Evolutionary conservation across 2,888 invertebrate genomes (phyloP).

Genomic region (Metallyticus violacea): DNA sequence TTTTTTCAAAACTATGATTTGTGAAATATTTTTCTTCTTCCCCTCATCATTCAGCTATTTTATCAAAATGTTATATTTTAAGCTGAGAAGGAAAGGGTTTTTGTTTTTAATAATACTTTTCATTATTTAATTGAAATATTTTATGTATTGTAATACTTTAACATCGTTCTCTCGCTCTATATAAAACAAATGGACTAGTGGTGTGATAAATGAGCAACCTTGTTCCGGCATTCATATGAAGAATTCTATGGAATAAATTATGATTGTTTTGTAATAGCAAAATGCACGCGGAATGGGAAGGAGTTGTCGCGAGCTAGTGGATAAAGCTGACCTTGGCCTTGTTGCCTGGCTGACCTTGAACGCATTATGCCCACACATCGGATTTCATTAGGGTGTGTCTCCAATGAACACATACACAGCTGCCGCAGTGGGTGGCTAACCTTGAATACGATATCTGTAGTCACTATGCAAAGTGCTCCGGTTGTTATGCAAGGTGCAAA

Average conservation of each 20-base stretch:
- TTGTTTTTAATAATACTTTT: no score
- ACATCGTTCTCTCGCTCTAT: no score
- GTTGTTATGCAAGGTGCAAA: not conserved
- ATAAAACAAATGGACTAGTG: not conserved
- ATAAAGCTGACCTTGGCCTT: not conserved
- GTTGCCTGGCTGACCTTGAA: not conserved
- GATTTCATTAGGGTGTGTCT: not conserved
- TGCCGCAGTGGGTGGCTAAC: not conserved
- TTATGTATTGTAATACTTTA: no score
- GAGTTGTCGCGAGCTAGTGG: not conserved
- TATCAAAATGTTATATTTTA: no score
- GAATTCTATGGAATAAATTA: not conserved
- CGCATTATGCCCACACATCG: not conserved
- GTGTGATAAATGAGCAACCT: not conserved
- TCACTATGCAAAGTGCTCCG: no score
- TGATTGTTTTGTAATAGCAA: not conserved
- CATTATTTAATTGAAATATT: no score
- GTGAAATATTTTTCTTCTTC: no score
- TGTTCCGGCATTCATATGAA: not conserved
- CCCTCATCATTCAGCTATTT: no score
- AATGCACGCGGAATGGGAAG: not conserved
- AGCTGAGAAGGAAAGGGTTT: no score
- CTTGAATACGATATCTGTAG: not conserved
- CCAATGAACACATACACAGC: no score
- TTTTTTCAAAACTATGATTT: no score